These are phyloP conservation scores for Pachypeltis micranthus DNA, from an alignment of 1,140 invertebrate genomes.

Conservation along the genomic window DNA sequence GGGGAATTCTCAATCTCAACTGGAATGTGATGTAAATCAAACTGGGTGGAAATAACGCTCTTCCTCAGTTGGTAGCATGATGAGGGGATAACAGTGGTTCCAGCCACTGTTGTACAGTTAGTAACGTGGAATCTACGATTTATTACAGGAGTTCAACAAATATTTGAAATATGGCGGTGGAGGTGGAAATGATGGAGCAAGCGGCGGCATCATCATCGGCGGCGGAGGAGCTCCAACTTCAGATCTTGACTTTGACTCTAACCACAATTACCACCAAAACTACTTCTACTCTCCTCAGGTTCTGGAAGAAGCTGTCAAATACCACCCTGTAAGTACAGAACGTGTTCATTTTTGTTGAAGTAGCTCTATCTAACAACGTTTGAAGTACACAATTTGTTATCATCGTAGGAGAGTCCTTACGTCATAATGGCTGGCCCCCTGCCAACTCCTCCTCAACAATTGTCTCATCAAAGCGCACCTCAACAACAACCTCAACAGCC, in stretches of 20 bases:
- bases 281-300: conserved; percentile 17
- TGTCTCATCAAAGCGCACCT: conserved; percentile 25
- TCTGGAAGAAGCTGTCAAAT: neutral
- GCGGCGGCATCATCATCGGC: too few relatives aligned
- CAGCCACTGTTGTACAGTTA: too few relatives aligned
- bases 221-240: too few relatives aligned
- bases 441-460: conserved; percentile 30
- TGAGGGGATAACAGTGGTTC: too few relatives aligned
- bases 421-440: conserved; percentile 22
- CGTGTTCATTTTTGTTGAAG: too few relatives aligned
- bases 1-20: too few relatives aligned
- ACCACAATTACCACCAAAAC: conserved; percentile 37
- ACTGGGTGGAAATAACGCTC: too few relatives aligned
- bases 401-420: neutral
- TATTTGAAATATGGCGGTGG: conserved; percentile 37
- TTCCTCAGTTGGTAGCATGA: too few relatives aligned
- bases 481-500: conserved; percentile 39
- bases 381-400: neutral
- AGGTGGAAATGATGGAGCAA: neutral
- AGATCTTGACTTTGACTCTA: conserved; percentile 35
- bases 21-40: too few relatives aligned
- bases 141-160: conserved; percentile 38
- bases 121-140: too few relatives aligned
- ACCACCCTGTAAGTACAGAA: too few relatives aligned
- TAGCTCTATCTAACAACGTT: neutral